Evolutionary conservation across 1,140 invertebrate genomes (phyloP).

Genomic region (Araneus ventricosus): DNA sequence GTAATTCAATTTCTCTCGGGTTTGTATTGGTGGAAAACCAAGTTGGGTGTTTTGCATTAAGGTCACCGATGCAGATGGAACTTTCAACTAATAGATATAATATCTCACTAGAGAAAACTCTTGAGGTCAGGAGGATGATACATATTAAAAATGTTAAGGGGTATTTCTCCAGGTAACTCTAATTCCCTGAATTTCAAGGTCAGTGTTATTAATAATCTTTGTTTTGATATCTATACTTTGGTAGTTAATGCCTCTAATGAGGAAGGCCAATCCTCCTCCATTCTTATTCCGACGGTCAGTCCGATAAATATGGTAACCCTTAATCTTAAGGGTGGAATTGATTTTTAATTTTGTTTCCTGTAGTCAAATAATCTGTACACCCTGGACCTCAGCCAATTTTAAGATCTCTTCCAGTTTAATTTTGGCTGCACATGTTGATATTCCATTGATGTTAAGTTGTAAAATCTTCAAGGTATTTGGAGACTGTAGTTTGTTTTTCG

Average conservation of each 20-base stretch:
- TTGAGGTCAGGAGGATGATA: neutral
- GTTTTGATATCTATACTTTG: neutral
- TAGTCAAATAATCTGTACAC: too few relatives aligned
- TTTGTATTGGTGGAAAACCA: neutral
- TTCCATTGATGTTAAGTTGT: conserved; percentile 33
- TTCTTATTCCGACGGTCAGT: neutral
- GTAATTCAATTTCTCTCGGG: neutral
- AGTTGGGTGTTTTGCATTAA: neutral
- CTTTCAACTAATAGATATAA: neutral
- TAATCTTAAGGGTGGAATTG: neutral
- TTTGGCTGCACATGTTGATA: neutral
- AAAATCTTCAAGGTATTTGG: conserved; percentile 3
- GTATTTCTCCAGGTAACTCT: neutral
- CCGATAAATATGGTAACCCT: neutral
- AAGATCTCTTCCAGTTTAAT: too few relatives aligned
- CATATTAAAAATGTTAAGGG: neutral
- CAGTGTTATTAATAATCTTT: neutral
- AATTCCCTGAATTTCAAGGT: neutral
- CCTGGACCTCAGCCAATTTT: neutral
- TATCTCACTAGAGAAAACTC: neutral
- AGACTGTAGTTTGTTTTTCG: neutral
- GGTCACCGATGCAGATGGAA: neutral
- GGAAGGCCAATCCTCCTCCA: neutral
- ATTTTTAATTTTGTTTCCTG: neutral
- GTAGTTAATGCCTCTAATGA: neutral